Conservation (phyloP, 2,113 vertebrate species). For the Heterotis niloticus region DNA sequence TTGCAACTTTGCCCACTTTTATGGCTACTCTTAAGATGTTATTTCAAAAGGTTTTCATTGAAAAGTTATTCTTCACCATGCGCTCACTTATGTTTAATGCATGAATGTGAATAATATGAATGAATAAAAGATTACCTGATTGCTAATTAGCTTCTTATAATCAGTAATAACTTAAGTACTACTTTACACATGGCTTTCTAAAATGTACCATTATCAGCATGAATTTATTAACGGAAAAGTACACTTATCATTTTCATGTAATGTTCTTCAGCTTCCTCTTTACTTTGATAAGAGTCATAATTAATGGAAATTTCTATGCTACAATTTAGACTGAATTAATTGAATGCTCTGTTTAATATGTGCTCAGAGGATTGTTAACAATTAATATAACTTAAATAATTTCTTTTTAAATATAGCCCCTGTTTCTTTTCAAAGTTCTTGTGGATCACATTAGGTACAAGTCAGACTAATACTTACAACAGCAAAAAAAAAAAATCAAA, state of each 20-base stretch:
- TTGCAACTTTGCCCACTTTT: neutral
- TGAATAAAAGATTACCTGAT: conserved; percentile 19
- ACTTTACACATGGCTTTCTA: conserved; percentile 8
- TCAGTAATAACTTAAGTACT: conserved; percentile 21
- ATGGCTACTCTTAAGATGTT: neutral
- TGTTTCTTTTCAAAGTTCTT: too few relatives aligned
- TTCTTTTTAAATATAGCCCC: too few relatives aligned
- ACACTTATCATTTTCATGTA: conserved; percentile 1
- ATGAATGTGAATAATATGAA: conserved; percentile 19
- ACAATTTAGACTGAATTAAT: too few relatives aligned
- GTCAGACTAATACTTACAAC: too few relatives aligned
- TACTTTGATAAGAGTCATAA: neutral
- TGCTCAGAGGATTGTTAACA: too few relatives aligned
- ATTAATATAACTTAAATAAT: too few relatives aligned
- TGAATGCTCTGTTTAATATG: too few relatives aligned
- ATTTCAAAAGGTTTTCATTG: conserved; percentile 3
- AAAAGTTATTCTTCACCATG: conserved; percentile 1
- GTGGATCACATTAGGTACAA: too few relatives aligned
- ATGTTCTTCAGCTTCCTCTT: conserved; percentile 7
- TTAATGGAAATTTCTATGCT: too few relatives aligned
- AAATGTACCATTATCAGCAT: neutral
- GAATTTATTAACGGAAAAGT: conserved; percentile 1
- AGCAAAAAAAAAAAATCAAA: too few relatives aligned
- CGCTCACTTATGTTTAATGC: conserved; percentile 22
- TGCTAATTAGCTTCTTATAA: conserved; percentile 19